Percentiles rank a stretch among this genome's conserved stretches.
Conservation (phyloP, 2,113 vertebrate genomes). For the Podarcis muralis region DNA sequence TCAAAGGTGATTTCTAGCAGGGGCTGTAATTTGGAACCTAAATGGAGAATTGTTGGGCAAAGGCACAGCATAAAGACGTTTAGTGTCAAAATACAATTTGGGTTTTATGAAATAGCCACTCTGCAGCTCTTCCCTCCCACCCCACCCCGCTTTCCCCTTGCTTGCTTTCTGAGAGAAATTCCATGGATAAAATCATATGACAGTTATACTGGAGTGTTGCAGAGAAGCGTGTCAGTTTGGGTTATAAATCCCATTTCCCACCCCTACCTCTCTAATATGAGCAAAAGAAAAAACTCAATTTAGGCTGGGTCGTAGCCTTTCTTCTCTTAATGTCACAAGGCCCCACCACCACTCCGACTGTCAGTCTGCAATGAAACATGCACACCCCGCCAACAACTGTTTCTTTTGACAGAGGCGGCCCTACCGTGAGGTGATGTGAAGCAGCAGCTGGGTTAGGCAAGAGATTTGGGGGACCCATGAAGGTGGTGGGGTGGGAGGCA, state of each 20-base stretch:
- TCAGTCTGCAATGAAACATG: constrained; percentile 12
- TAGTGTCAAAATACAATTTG: constrained; percentile 70
- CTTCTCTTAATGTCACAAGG: constrained; percentile 35
- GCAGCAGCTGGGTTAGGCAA: background rate
- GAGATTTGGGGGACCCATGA: background rate
- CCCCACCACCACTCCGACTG: background rate
- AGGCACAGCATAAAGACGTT: constrained; percentile 67
- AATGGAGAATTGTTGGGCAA: constrained; percentile 70
- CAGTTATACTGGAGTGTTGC: constrained; percentile 62
- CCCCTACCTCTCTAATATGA: constrained; percentile 4
- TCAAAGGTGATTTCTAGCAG: constrained; percentile 63
- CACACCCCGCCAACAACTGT: background rate
- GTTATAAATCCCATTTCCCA: constrained; percentile 58
- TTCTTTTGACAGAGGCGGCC: background rate
- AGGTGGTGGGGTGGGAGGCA: background rate
- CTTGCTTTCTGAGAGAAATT: constrained; percentile 63
- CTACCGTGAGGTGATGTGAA: background rate
- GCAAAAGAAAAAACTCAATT: constrained; percentile 16
- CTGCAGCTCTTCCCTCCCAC: constrained; percentile 30
- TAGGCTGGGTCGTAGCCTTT: constrained; percentile 25
- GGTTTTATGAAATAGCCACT: constrained; percentile 71
- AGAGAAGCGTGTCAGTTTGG: constrained; percentile 60
- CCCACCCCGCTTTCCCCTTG: background rate
- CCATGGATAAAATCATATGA: constrained; percentile 71
- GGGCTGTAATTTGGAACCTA: constrained; percentile 70